These are phyloP conservation scores for Eupithecia centaureata DNA, from an alignment of 2,888 invertebrate species.

Conservation along the genomic window DNA sequence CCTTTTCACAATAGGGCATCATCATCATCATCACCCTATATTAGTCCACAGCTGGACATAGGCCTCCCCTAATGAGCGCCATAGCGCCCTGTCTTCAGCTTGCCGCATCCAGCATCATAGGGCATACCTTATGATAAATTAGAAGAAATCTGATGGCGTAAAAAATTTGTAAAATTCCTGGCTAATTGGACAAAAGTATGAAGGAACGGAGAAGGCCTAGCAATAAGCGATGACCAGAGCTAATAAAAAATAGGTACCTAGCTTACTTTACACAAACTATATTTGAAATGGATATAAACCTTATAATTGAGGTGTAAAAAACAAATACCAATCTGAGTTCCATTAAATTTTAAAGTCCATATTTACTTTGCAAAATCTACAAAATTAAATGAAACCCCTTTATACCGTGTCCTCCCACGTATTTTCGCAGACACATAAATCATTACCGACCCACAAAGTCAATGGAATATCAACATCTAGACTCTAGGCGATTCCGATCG, in stretches of 20 bases:
- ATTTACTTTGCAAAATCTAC: not conserved
- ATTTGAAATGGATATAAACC: not conserved
- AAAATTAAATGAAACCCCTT: not conserved
- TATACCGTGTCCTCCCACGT: not conserved
- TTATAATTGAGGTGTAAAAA: not conserved
- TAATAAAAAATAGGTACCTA: not conserved
- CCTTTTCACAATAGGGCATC: not conserved
- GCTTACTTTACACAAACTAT: not conserved
- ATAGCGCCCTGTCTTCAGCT: no score
- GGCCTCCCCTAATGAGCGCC: no score
- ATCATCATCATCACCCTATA: no score
- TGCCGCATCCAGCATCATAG: no score
- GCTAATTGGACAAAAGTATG: no score
- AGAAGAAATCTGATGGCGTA: no score
- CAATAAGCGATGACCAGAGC: no score
- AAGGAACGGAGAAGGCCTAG: no score
- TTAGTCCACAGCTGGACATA: no score
- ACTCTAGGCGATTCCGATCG: constrained; percentile 44
- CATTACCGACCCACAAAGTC: constrained; percentile 20
- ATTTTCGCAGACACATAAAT: constrained; percentile 1
- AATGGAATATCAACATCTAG: constrained; percentile 24
- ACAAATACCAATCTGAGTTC: not conserved
- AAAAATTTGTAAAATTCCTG: no score
- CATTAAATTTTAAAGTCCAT: not conserved
- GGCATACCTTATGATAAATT: no score